Evolutionary conservation across 2,113 vertebrate genomes (phyloP), one percentile per base, ranked within the genome.

Genomic region (Polypterus senegalus): DNA sequence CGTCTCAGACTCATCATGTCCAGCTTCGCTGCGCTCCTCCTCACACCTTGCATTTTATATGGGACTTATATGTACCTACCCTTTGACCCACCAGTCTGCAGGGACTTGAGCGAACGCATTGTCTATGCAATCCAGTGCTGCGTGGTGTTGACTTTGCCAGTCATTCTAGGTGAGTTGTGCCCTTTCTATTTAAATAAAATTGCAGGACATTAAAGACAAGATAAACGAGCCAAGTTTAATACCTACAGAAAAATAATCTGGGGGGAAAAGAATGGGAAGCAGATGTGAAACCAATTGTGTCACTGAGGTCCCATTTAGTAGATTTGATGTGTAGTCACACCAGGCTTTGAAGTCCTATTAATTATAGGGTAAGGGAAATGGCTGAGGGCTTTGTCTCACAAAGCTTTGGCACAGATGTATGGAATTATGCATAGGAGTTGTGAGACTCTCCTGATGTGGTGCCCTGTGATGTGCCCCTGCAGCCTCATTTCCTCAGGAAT

Each of bases 71-170:
- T 77, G 68, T 74, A 80, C 7, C 71, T 83, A 49, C 83, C 82
- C 47, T 63, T 85, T 3, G 74, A 73, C 57, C 71, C 73, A 5
- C 84, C 82, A 0, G 62, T 74, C 61, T 79, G 77, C 60, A 72
- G 77, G 2, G 78, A 85, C 46, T n/a, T 65, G n/a, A 9, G 61
- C 66, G 72, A 79, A 66, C 82, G 86, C 45, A 52, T 85, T 51
- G 3, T 74, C 3, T 86, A 84, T 68, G 72, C 82, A 2, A 56
- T 83, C 43, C 76, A 78, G 70, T 85, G 81, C 77, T 83, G 81
- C 3, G 68, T 73, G n/a, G 75, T 82, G 61, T 79, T 82, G 0
- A 60, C 77, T 3, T 5, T 81, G 44, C 86, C 86, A 62, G 61
- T 84, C 69, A 58, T 86, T 57, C 73, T 88, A 2, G 86, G 86